Evolutionary conservation across 2,113 vertebrate genomes (phyloP).

Genomic region (Oncorhynchus mykiss): DNA sequence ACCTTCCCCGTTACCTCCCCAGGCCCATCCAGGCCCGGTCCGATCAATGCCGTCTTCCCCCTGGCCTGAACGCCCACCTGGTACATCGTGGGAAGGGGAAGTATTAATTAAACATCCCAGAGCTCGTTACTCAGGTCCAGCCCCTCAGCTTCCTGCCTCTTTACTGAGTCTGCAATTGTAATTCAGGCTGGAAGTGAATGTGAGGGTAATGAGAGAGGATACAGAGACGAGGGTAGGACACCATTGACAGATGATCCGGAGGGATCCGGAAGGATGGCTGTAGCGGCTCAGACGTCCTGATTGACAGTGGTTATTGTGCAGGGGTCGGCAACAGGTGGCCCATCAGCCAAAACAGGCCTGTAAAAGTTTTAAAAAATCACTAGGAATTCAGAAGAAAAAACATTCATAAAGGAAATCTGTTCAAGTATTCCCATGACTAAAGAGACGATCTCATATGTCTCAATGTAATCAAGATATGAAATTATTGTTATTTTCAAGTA

Average conservation of each 20-base stretch:
- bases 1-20: constrained; percentile 37
- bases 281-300: constrained; percentile 43
- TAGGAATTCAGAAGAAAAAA: too few relatives aligned
- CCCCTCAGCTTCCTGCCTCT: constrained; percentile 57
- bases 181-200: constrained; percentile 56
- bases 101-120: constrained; percentile 70
- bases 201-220: constrained; percentile 65
- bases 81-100: constrained; percentile 34
- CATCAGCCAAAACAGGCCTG: too few relatives aligned
- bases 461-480: too few relatives aligned
- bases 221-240: constrained; percentile 25
- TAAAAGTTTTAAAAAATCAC: too few relatives aligned
- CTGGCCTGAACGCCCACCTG: not conserved
- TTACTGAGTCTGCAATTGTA: constrained; percentile 59
- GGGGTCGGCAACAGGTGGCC: too few relatives aligned
- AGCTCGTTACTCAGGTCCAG: constrained; percentile 64
- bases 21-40: constrained; percentile 11
- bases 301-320: constrained; percentile 43
- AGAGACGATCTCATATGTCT: too few relatives aligned
- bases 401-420: not conserved
- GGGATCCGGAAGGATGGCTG: constrained; percentile 49
- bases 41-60: constrained; percentile 35
- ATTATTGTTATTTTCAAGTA: too few relatives aligned
- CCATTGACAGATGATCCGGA: constrained; percentile 58
- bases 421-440: too few relatives aligned